Evolutionary conservation across 2,113 vertebrate species (phyloP), one percentile per base, ranked within the genome.

Genomic region (Myiopsitta monachus): DNA sequence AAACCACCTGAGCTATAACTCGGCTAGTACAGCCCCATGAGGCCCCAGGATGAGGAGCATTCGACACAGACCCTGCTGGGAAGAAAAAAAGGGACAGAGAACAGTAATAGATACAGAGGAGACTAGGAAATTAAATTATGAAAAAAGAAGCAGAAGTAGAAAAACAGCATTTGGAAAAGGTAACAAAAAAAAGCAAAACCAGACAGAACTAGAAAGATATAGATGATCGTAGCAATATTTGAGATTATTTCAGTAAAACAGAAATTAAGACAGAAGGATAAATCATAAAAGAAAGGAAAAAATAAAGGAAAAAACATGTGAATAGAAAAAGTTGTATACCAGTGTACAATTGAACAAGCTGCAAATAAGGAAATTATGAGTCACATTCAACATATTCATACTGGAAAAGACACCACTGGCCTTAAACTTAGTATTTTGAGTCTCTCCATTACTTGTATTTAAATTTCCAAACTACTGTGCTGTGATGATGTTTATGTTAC

Each of bases 1-100:
- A 91, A 95, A 94, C 47, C 57, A 95, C 75, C 93, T 95, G 96
- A 96, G 74, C 91, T 96, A 92, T 64, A 94, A 85, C 23, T 84
- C 57, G 7, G 90, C 91, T 91, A 92, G 68, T 61, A 91, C 49
- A 94, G 85, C 46, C 89, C 87, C 88, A 82, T 66, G 78, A 90
- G 80, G 80, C 68, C 36, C 92, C 76, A 1, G 3, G 69, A 62
- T 67, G 88, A 93, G 79, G 7, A 85, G 72, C 41, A 73, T 49
- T 87, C 46, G 31, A 95, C 61, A 96, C 16, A 96, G 68, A 83
- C 69, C 85, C 92, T 96, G 90, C 83, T 93, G 83, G 76, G 59
- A 95, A 95, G 73, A 90, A 75, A 95, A 91, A 89, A 96, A 92
- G 83, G 33, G 72, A 93, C 55, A 94, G 78, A 77, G 47, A 96